Evolutionary conservation across 2,888 invertebrate genomes (phyloP).

Genomic region (Diadromus collaris): DNA sequence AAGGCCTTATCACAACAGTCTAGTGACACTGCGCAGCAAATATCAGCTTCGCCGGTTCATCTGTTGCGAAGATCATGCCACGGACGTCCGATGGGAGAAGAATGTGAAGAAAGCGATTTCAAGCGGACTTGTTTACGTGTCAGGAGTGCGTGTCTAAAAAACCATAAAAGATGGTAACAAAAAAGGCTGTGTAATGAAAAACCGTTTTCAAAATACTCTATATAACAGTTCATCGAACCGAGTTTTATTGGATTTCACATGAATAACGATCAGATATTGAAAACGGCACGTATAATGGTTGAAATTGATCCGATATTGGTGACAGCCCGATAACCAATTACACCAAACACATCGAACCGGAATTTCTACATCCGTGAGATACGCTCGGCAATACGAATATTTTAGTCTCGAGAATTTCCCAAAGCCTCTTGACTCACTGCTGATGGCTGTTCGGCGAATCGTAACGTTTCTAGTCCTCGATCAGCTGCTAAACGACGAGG

Average conservation of each 20-base stretch:
- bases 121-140: too few species aligned
- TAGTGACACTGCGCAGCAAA: too few species aligned
- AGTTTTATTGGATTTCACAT: background rate
- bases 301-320: background rate
- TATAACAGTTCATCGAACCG: background rate
- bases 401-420: conserved; percentile 1
- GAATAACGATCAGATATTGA: background rate
- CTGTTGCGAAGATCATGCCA: background rate
- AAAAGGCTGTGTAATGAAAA: too few species aligned
- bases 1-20: too few species aligned
- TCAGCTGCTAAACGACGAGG: conserved; percentile 41
- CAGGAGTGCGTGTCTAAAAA: too few species aligned
- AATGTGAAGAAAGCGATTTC: background rate
- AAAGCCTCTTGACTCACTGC: background rate
- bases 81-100: too few species aligned
- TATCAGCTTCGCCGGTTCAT: too few species aligned
- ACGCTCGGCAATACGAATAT: background rate
- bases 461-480: conserved; percentile 36
- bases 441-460: background rate
- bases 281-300: background rate
- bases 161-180: too few species aligned
- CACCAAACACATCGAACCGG: background rate
- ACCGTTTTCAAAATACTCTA: too few species aligned
- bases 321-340: background rate
- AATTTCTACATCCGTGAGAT: background rate